Conservation (phyloP, 2,113 vertebrate species). For the Mohoua ochrocephala region DNA sequence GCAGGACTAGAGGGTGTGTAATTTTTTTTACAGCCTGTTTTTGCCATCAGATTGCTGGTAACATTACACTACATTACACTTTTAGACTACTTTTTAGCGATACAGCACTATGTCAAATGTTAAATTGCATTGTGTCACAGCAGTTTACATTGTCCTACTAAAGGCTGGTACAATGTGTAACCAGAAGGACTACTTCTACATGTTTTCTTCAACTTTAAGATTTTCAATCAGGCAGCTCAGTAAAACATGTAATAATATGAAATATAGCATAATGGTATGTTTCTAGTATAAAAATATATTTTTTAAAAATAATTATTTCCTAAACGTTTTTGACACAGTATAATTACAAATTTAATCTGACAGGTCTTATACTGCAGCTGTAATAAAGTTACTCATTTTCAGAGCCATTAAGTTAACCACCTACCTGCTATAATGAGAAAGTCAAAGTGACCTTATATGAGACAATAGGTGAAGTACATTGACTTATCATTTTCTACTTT, state of each 20-base stretch:
- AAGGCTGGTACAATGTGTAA: neutral
- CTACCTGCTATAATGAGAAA: neutral
- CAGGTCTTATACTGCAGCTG: neutral
- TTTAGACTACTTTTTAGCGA: neutral
- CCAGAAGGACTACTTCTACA: neutral
- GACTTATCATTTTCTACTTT: neutral
- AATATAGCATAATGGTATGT: neutral
- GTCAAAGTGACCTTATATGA: slow-evolving; percentile 28
- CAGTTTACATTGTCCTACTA: neutral
- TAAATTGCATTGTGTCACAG: neutral
- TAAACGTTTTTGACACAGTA: neutral
- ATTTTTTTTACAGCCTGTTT: neutral
- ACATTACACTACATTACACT: neutral
- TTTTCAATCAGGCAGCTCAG: accelerated
- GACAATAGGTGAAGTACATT: neutral
- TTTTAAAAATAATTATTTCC: neutral
- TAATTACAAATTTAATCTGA: slow-evolving; percentile 6
- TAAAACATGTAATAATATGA: neutral
- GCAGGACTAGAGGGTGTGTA: neutral
- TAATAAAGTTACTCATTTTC: slow-evolving; percentile 25
- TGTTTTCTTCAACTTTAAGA: neutral
- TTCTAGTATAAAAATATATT: neutral
- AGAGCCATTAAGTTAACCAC: slow-evolving; percentile 22
- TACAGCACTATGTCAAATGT: neutral
- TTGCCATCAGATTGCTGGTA: neutral